These are phyloP conservation scores for Rhinoraja longicauda DNA, from an alignment of 2,797 vertebrate species.

Conservation along the genomic window DNA sequence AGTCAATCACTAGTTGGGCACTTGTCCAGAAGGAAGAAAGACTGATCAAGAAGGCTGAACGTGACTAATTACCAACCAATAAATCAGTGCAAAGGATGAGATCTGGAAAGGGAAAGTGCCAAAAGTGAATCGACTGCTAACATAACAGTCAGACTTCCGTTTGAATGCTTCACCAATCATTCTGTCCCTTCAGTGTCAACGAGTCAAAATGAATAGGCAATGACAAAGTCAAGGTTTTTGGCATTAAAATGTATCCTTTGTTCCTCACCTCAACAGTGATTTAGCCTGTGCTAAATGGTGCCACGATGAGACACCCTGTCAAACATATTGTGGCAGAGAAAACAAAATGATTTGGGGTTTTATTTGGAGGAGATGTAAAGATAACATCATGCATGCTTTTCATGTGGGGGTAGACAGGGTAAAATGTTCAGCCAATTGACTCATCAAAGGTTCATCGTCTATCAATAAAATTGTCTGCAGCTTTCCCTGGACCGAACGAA, in stretches of 20 bases:
- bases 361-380: not conserved
- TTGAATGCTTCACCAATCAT: constrained; percentile 50
- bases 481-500: too few relatives aligned
- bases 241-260: not conserved
- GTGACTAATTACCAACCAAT: constrained; percentile 18
- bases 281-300: not conserved
- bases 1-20: constrained; percentile 25
- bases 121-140: constrained; percentile 23
- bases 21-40: constrained; percentile 23
- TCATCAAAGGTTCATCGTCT: too few relatives aligned
- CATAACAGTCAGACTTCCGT: constrained; percentile 41
- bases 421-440: not conserved
- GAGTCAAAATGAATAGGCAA: constrained; percentile 59
- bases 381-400: not conserved
- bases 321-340: not conserved
- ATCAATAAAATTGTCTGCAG: too few relatives aligned
- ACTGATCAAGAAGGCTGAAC: constrained; percentile 14
- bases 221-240: constrained; percentile 43
- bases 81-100: not conserved
- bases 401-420: not conserved
- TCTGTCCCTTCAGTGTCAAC: constrained; percentile 66
- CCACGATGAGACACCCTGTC: not conserved
- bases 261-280: not conserved
- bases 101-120: constrained; percentile 12
- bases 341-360: not conserved